phyloP scores from a whole-genome alignment of 1,140 invertebrate genomes.

The Drosophila cardini region DNA sequence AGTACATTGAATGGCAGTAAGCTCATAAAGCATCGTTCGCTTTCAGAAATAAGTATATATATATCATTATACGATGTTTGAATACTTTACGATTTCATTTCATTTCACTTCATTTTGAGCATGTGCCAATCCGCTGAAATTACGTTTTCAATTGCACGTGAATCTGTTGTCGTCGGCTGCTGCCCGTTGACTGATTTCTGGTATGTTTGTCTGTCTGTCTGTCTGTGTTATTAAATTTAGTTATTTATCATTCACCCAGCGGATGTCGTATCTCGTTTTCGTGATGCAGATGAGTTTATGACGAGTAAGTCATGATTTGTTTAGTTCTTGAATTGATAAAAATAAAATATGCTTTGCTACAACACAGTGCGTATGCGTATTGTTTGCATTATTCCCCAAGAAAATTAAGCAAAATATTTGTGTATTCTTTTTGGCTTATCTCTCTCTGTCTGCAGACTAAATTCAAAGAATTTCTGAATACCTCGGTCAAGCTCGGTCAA shows the following conservation, averaged over 20 bases:
- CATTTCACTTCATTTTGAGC: background rate
- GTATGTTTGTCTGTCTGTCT: too few relatives aligned
- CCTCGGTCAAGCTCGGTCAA: slow-evolving; percentile 40
- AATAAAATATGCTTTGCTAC: slow-evolving; percentile 7
- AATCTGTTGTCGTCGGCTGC: slow-evolving; percentile 46
- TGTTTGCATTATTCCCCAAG: slow-evolving; percentile 52
- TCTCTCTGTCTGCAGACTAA: slow-evolving; percentile 29
- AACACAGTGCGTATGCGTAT: slow-evolving; percentile 68
- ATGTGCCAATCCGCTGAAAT: slow-evolving; percentile 66
- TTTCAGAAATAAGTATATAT: too few relatives aligned
- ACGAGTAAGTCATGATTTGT: slow-evolving; percentile 41
- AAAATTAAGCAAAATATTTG: slow-evolving; percentile 16
- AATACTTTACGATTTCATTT: slow-evolving; percentile 7
- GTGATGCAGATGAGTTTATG: slow-evolving; percentile 62
- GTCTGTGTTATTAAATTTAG: too few relatives aligned
- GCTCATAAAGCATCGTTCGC: slow-evolving; percentile 42
- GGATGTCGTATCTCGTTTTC: slow-evolving; percentile 46
- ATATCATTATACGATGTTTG: slow-evolving; percentile 34
- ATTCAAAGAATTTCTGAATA: background rate
- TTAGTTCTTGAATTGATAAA: slow-evolving; percentile 60
- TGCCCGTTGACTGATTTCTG: slow-evolving; percentile 35
- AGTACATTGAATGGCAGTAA: slow-evolving; percentile 6
- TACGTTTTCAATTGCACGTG: slow-evolving; percentile 64
- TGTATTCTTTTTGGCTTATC: slow-evolving; percentile 39
- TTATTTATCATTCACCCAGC: slow-evolving; percentile 26